These are phyloP conservation scores for Eulemur rubriventer DNA, from an alignment of 2,797 vertebrate species.

Conservation along the genomic window DNA sequence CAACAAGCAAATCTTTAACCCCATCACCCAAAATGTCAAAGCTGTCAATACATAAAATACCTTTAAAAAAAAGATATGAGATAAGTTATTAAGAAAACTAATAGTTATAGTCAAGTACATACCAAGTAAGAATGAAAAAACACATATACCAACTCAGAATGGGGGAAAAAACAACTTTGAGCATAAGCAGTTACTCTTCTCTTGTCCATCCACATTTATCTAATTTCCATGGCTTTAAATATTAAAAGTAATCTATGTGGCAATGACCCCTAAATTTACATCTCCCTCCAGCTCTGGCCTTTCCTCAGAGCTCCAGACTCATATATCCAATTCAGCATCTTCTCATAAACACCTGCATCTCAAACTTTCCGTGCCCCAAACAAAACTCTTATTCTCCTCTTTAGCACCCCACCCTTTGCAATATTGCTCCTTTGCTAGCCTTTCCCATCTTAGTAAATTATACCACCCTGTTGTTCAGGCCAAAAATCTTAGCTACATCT, in stretches of 20 bases:
- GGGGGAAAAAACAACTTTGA: background rate
- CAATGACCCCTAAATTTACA: background rate
- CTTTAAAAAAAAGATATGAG: constrained; percentile 81
- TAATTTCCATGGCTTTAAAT: background rate
- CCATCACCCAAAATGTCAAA: constrained; percentile 97
- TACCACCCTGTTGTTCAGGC: background rate
- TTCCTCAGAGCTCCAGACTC: background rate
- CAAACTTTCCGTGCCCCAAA: background rate
- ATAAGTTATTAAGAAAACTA: background rate
- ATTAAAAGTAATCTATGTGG: background rate
- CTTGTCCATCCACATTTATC: background rate
- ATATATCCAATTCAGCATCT: background rate
- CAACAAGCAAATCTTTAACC: constrained; percentile 94
- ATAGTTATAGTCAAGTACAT: background rate
- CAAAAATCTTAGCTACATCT: background rate
- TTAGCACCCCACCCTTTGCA: background rate
- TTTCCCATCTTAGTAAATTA: background rate
- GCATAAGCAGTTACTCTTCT: background rate
- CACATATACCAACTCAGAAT: background rate
- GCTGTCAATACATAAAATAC: constrained; percentile 94
- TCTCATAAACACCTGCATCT: background rate
- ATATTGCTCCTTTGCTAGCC: background rate
- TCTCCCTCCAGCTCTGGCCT: background rate
- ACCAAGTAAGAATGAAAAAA: background rate
- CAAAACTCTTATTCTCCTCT: background rate